Evolutionary conservation across 2,113 vertebrate genomes (phyloP).

Genomic region (Strix uralensis): DNA sequence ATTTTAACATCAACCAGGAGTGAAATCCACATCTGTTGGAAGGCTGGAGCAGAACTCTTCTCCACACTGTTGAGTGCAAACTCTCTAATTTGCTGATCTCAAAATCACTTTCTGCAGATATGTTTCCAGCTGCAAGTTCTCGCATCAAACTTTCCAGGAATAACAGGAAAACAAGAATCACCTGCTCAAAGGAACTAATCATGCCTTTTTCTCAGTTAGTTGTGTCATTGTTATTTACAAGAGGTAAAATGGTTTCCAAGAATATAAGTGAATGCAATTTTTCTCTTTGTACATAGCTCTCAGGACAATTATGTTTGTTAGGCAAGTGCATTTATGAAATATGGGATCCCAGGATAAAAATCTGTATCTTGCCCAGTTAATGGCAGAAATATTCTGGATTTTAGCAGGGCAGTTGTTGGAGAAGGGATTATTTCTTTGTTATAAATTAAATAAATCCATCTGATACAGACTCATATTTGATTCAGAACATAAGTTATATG

Average conservation of each 20-base stretch:
- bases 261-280: not conserved
- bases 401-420: not conserved
- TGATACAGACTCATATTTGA: slow-evolving; percentile 13
- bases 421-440: slow-evolving; percentile 56
- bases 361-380: not conserved
- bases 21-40: not conserved
- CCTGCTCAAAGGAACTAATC: not conserved
- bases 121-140: not conserved
- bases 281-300: not conserved
- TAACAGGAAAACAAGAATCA: not conserved
- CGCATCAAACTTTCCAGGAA: not conserved
- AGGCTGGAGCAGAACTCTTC: not conserved
- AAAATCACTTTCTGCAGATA: not conserved
- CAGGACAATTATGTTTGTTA: not conserved
- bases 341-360: not conserved
- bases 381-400: not conserved
- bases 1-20: not conserved
- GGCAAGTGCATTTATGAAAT: not conserved
- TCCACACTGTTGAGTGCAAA: not conserved
- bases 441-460: not conserved
- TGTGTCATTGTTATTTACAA: not conserved
- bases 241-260: slow-evolving; percentile 15
- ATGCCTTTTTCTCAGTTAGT: not conserved
- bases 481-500: slow-evolving; percentile 1
- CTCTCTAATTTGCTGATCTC: not conserved